phyloP scores from a whole-genome alignment of 2,888 invertebrate genomes.

The Rhagophthalmus giganteus region DNA sequence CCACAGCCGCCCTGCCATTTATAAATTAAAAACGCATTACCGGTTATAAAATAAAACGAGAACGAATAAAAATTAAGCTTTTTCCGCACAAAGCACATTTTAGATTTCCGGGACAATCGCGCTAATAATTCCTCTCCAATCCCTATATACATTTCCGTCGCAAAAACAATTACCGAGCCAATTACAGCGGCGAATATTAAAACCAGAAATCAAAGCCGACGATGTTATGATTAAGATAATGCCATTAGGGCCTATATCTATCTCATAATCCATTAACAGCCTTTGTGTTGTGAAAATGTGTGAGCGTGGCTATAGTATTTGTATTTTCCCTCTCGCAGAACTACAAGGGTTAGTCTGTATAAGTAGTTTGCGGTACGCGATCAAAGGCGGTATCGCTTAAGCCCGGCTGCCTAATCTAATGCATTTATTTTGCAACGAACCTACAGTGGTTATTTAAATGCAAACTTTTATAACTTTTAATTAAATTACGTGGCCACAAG shows the following conservation, averaged over 20 bases:
- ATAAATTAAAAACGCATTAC: background rate
- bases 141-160: conserved; percentile 41
- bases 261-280: conserved; percentile 48
- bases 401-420: conserved; percentile 10
- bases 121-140: conserved; percentile 41
- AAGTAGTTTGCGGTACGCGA: conserved; percentile 30
- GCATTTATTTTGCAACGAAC: conserved; percentile 7
- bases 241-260: conserved; percentile 46
- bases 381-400: conserved; percentile 19
- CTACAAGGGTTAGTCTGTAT: conserved; percentile 39
- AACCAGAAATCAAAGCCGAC: conserved; percentile 52
- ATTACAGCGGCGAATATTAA: conserved; percentile 50
- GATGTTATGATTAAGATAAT: conserved; percentile 51
- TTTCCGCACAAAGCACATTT: conserved; percentile 10
- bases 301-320: conserved; percentile 39
- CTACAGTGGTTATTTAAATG: background rate
- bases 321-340: conserved; percentile 26
- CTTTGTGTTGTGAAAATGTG: conserved; percentile 44
- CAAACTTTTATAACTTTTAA: background rate
- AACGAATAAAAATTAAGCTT: background rate
- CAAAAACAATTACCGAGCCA: conserved; percentile 52
- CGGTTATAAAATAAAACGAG: background rate
- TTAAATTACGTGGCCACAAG: no score
- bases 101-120: conserved; percentile 26
- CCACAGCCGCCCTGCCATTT: no score